A percentile compares a stretch with the other conserved stretches of the same genome.
Conservation (phyloP, 2,888 invertebrate species). For the Disparrhopalites patrizii region DNA sequence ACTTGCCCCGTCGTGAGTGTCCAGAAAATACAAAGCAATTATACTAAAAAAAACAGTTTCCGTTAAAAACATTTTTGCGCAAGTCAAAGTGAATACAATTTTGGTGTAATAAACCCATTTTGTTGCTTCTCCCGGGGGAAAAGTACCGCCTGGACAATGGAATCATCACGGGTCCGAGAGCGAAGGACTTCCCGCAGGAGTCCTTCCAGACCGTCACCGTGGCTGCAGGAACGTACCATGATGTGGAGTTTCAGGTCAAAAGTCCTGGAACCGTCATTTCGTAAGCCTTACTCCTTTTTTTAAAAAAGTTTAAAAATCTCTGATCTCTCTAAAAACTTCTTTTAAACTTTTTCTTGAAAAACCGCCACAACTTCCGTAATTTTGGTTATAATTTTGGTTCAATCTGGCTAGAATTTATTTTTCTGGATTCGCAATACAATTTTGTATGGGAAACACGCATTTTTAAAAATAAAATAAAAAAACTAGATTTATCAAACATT, state of each 20-base stretch:
- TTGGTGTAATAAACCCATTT: background rate
- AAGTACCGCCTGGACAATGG: background rate
- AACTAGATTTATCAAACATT: no score
- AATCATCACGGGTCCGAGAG: background rate
- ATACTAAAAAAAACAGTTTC: background rate
- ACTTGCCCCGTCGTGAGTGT: conserved; percentile 5
- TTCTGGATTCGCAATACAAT: no score
- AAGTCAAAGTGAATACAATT: background rate
- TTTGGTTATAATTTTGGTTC: background rate
- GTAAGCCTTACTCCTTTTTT: background rate
- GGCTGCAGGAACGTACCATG: background rate
- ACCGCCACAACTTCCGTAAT: no score
- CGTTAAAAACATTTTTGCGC: background rate
- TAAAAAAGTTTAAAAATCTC: no score
- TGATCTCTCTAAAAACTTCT: background rate
- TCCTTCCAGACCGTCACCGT: background rate
- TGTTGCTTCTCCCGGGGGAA: background rate
- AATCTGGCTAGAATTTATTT: no score
- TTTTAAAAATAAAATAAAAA: no score
- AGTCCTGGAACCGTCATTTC: conserved; percentile 7
- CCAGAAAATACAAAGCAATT: background rate
- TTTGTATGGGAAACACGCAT: no score
- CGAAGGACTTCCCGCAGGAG: background rate
- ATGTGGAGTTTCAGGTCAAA: background rate
- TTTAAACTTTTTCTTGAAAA: background rate